Percentiles rank a stretch among this genome's conserved stretches.
These are phyloP conservation scores for Stegodyphus dumicola DNA, from an alignment of 1,140 invertebrate species.

Conservation along the genomic window DNA sequence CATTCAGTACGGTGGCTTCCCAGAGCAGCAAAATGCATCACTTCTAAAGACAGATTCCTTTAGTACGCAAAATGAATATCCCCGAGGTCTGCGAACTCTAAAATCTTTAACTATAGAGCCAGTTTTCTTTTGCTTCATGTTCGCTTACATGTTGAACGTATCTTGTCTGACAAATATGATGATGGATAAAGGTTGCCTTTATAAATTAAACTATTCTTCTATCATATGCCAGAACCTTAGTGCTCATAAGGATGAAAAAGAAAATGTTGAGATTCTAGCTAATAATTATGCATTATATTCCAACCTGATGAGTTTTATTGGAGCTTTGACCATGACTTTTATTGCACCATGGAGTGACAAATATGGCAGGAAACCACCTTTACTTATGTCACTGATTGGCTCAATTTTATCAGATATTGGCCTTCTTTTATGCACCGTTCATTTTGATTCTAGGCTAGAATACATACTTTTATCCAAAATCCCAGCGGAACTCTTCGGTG, in stretches of 20 bases:
- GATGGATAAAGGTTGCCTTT: slow-evolving; percentile 33
- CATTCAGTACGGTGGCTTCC: slow-evolving; percentile 19
- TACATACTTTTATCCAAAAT: slow-evolving; percentile 26
- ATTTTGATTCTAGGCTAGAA: slow-evolving; percentile 5
- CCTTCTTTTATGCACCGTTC: not conserved
- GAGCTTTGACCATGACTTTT: slow-evolving; percentile 67
- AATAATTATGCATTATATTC: slow-evolving; percentile 67
- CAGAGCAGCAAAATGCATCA: not conserved
- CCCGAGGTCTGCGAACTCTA: not conserved
- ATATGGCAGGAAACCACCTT: slow-evolving; percentile 84
- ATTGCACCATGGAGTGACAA: slow-evolving; percentile 75
- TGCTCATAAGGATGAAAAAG: slow-evolving; percentile 52
- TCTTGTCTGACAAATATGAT: slow-evolving; percentile 29
- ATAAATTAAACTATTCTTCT: slow-evolving; percentile 12
- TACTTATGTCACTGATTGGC: slow-evolving; percentile 82
- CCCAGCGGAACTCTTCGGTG: slow-evolving; percentile 31
- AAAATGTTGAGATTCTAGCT: slow-evolving; percentile 12
- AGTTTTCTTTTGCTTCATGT: slow-evolving; percentile 11
- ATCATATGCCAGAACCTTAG: slow-evolving; percentile 61
- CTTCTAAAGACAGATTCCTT: not conserved
- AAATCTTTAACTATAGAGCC: slow-evolving; percentile 38
- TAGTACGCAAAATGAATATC: not conserved
- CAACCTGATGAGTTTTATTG: slow-evolving; percentile 52
- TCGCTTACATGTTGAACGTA: slow-evolving; percentile 10
- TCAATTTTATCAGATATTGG: slow-evolving; percentile 75